Conservation (phyloP, 2,888 invertebrate genomes). For the Platypus cylindrus region DNA sequence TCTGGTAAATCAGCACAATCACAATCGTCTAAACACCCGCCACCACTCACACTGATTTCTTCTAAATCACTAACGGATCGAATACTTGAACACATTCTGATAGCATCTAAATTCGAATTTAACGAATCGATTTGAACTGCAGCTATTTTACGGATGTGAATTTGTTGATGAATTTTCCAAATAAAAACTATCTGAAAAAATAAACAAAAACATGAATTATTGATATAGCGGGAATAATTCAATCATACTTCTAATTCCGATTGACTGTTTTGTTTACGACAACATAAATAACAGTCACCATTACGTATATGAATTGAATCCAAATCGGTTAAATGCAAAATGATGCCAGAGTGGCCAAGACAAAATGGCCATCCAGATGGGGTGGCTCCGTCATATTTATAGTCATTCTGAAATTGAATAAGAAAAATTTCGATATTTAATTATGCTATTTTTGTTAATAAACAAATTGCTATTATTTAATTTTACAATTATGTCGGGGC, state of each 20-base stretch:
- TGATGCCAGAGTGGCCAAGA: constrained; percentile 45
- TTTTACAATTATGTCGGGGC: too few relatives aligned
- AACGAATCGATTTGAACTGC: constrained; percentile 27
- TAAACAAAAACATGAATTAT: neutral
- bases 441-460: too few relatives aligned
- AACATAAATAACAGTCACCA: constrained; percentile 53
- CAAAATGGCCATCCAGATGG: constrained; percentile 56
- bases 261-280: constrained; percentile 29
- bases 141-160: constrained; percentile 29
- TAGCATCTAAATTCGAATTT: constrained; percentile 27
- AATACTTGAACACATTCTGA: constrained; percentile 32
- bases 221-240: neutral
- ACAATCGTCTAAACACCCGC: constrained; percentile 26
- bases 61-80: constrained; percentile 30
- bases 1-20: constrained; percentile 45
- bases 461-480: too few relatives aligned
- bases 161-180: constrained; percentile 28
- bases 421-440: too few relatives aligned
- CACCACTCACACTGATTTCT: too few relatives aligned
- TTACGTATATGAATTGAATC: constrained; percentile 46
- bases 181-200: constrained; percentile 26
- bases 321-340: constrained; percentile 50
- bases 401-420: constrained; percentile 46
- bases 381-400: constrained; percentile 34
- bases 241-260: constrained; percentile 19